Conservation (phyloP, 2,797 vertebrate species). For the Hylomyscus alleni region DNA sequence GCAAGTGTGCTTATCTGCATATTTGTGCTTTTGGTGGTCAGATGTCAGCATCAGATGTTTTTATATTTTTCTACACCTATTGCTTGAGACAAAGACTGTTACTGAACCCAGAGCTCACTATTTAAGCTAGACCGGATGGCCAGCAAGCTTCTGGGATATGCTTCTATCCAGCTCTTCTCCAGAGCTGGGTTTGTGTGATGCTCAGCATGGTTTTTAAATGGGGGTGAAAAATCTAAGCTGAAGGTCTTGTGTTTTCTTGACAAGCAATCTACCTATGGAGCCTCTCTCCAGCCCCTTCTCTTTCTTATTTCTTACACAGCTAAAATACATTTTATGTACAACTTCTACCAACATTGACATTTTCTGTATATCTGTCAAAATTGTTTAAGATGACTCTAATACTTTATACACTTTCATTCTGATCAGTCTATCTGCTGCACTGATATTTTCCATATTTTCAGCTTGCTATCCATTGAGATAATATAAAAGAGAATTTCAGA, state of each 20-base stretch:
- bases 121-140: background rate
- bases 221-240: background rate
- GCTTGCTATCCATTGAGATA: background rate
- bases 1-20: too few relatives aligned
- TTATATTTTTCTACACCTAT: too few relatives aligned
- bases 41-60: background rate
- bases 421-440: background rate
- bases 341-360: background rate
- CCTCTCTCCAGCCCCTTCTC: background rate
- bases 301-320: conserved; percentile 49
- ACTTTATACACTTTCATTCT: background rate
- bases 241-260: background rate
- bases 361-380: background rate
- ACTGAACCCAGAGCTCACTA: background rate
- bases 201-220: background rate
- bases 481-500: too few relatives aligned
- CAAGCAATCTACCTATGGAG: too few relatives aligned
- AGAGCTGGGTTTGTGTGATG: background rate
- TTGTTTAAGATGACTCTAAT: conserved; percentile 29
- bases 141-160: background rate
- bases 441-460: background rate
- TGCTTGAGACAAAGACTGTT: background rate
- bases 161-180: too few relatives aligned
- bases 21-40: background rate
- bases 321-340: conserved; percentile 42